Evolutionary conservation across 2,888 invertebrate species (phyloP).

Genomic region (Caenorhabditis auriculariae): DNA sequence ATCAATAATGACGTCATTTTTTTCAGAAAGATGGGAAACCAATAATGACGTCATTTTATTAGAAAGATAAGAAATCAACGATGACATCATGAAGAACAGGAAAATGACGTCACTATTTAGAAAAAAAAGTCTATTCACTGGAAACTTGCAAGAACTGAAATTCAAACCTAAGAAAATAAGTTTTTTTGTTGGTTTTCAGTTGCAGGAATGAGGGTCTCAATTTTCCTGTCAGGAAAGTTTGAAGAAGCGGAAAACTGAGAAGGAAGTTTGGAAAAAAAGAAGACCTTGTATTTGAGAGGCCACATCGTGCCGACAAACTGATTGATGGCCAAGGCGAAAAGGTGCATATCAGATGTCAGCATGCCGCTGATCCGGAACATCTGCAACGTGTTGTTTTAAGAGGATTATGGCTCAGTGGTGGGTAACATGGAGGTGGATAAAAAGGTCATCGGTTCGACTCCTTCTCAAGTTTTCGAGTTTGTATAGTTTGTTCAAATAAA

Average conservation of each 20-base stretch:
- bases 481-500: too few relatives aligned
- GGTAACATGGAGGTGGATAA: background rate
- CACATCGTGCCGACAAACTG: constrained; percentile 58
- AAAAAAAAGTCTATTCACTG: too few relatives aligned
- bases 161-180: too few relatives aligned
- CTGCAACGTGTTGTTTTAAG: background rate
- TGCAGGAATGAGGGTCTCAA: too few relatives aligned
- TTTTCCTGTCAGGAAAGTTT: too few relatives aligned
- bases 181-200: too few relatives aligned
- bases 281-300: constrained; percentile 59
- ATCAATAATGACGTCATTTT: background rate
- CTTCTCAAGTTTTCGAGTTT: background rate
- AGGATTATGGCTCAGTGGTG: background rate
- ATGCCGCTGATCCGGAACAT: constrained; percentile 58
- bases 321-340: constrained; percentile 58
- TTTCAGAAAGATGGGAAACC: background rate
- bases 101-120: too few relatives aligned
- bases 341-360: constrained; percentile 60
- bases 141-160: too few relatives aligned
- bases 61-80: background rate
- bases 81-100: background rate
- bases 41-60: background rate
- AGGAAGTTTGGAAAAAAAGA: too few relatives aligned
- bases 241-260: too few relatives aligned
- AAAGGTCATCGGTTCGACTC: too few relatives aligned